Conservation (phyloP, 1,140 invertebrate genomes). For the Aplysia californica region DNA sequence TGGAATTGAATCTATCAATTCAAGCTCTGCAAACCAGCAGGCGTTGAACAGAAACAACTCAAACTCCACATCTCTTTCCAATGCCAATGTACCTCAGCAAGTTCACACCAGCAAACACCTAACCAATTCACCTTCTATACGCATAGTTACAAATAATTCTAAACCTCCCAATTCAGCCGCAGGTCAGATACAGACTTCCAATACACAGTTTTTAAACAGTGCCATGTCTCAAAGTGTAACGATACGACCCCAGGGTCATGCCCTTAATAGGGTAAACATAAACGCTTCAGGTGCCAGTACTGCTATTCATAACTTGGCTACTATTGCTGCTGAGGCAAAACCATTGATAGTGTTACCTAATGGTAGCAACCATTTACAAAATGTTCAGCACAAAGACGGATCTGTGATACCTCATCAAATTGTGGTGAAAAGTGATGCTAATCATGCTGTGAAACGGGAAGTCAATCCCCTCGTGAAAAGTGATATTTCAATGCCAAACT, state of each 20-base stretch:
- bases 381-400: slow-evolving; percentile 22
- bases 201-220: slow-evolving; percentile 24
- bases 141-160: slow-evolving; percentile 25
- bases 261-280: slow-evolving; percentile 23
- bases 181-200: too few species aligned
- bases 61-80: background rate
- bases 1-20: slow-evolving; percentile 37
- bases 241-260: background rate
- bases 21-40: too few species aligned
- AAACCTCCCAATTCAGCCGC: slow-evolving; percentile 14
- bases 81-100: background rate
- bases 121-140: slow-evolving; percentile 23
- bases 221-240: slow-evolving; percentile 20
- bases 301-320: slow-evolving; percentile 63
- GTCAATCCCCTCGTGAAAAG: slow-evolving; percentile 18
- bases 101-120: background rate
- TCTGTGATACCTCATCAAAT: slow-evolving; percentile 28
- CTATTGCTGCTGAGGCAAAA: slow-evolving; percentile 61
- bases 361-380: slow-evolving; percentile 34
- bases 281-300: slow-evolving; percentile 69
- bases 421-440: slow-evolving; percentile 25
- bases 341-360: slow-evolving; percentile 53
- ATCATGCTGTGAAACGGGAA: slow-evolving; percentile 23
- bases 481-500: slow-evolving; percentile 29
- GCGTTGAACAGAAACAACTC: slow-evolving; percentile 15